Conservation (phyloP, 2,113 vertebrate genomes). For the Urocynchramus pylzowi region DNA sequence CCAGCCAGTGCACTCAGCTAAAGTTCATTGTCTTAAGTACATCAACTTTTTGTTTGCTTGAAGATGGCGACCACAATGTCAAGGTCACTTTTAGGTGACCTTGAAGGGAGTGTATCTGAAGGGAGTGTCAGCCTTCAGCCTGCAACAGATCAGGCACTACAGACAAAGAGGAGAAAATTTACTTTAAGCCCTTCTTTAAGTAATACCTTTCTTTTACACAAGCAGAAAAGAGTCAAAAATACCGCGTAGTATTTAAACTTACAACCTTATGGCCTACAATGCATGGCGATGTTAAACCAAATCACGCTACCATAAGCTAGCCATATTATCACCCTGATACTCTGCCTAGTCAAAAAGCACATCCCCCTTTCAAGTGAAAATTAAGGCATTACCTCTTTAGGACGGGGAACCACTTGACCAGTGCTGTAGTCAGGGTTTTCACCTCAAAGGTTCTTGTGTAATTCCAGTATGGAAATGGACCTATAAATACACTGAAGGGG, state of each 20-base stretch:
- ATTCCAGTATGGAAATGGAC: not conserved
- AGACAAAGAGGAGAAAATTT: not conserved
- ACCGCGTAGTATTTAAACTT: not conserved
- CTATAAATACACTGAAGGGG: not conserved
- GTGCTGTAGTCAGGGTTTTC: not conserved
- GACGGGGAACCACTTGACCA: not conserved
- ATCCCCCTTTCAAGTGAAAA: not conserved
- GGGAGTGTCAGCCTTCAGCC: not conserved
- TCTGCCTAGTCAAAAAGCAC: not conserved
- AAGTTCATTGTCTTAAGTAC: not conserved
- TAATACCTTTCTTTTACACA: not conserved
- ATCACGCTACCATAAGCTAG: not conserved
- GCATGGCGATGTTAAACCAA: not conserved
- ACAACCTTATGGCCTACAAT: rapidly evolving
- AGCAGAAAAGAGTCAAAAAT: not conserved
- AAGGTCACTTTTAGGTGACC: slow-evolving; percentile 24
- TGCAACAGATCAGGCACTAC: not conserved
- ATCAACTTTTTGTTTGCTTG: not conserved
- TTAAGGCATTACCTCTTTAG: not conserved
- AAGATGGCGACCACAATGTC: not conserved
- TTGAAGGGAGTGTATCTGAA: no score
- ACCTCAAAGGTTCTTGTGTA: not conserved
- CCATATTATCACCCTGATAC: rapidly evolving
- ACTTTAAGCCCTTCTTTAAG: not conserved
- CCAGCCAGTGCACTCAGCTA: not conserved